Evolutionary conservation across 2,113 vertebrate genomes (phyloP), one percentile per base, ranked within the genome.

Genomic region (Petroica traversi): DNA sequence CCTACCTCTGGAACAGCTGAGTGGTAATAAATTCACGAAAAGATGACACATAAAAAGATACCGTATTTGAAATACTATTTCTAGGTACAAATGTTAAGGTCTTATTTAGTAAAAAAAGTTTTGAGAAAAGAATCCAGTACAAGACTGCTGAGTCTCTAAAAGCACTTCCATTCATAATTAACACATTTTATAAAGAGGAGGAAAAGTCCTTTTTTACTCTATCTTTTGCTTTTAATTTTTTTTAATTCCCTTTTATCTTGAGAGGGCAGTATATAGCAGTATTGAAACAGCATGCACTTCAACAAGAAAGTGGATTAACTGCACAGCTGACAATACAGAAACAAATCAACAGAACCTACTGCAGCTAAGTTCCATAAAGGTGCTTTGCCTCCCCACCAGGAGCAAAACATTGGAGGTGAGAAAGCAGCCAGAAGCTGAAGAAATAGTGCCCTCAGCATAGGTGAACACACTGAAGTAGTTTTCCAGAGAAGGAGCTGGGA

Each of bases 161-260:
- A 66, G n/a, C n/a, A 55, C 10, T 93, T 67, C 19, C 7, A 28
- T 13, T 5, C 28, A 33, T 8, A 58, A 16, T n/a, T 54, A 62
- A 49, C 3, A 12, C 0, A 0, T 69, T 72, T 61, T 45, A 25
- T 29, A 22, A 38, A 72, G 52, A 43, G 19, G 13, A 46, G 8
- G 6, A 41, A 59, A 45, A 75, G 2, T 19, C 1, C 8, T 55
- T 63, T 17, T 94, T 69, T 67, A 59, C 2, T 14, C 18, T 5
- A n/a, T 66, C 29, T 62, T 43, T 63, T 33, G 9, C 6, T 25
- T 57, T 75, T 46, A 31, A n/a, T 29, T 63, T 52, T 59, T 43
- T 29, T 13, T 6, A 7, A 46, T 69, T 58, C 8, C 11, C 9
- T 51, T 81, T 59, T 57, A 54, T 40, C n/a, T 7, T 55, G 33